A percentile compares a stretch with the other conserved stretches of the same genome.
Conservation (phyloP, 2,888 invertebrate genomes). For the Stratiomys singularior region DNA sequence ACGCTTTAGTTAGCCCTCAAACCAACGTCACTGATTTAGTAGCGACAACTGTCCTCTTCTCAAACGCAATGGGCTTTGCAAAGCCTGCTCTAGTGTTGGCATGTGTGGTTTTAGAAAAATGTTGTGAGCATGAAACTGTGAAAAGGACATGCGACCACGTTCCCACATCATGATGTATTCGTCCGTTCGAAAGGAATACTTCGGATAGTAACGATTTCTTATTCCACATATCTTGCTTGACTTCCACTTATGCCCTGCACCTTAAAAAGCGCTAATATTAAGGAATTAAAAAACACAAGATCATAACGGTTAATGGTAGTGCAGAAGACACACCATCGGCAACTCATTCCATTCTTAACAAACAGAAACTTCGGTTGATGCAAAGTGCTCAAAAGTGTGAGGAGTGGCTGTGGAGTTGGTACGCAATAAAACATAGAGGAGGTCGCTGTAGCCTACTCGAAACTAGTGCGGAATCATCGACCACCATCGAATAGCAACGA, state of each 20-base stretch:
- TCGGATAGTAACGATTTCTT: no score
- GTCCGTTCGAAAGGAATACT: no score
- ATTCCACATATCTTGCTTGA: no score
- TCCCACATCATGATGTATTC: no score
- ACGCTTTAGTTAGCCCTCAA: conserved; percentile 36
- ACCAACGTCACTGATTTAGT: conserved; percentile 35
- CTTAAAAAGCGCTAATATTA: no score
- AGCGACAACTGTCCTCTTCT: conserved; percentile 31
- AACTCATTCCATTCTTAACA: background rate
- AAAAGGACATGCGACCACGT: no score
- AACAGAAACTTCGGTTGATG: background rate
- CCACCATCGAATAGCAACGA: background rate
- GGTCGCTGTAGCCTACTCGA: conserved; percentile 34
- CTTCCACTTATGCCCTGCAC: no score
- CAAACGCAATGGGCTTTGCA: conserved; percentile 1
- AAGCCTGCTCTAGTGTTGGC: background rate
- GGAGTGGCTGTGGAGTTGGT: conserved; percentile 46
- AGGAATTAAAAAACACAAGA: no score
- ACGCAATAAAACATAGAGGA: conserved; percentile 51
- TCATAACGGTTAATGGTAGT: no score
- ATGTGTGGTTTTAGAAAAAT: background rate
- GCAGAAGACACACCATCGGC: background rate
- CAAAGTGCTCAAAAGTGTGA: background rate
- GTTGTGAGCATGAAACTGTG: no score
- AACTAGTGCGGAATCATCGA: background rate